Percentiles rank a stretch among this genome's conserved stretches.
Conservation (phyloP, 2,888 invertebrate species). For the Dioctria linearis region DNA sequence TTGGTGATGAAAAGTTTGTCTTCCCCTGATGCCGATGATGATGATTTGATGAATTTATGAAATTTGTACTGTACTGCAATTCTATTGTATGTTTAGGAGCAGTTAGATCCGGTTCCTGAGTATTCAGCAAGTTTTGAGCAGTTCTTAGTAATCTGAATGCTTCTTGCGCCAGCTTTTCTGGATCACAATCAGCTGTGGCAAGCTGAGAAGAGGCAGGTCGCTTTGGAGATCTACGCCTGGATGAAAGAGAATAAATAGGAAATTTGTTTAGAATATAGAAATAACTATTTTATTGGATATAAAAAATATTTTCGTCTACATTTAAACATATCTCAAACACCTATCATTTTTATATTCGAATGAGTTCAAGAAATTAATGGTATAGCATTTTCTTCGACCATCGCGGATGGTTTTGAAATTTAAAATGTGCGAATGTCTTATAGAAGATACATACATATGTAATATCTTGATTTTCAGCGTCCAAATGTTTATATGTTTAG, state of each 20-base stretch:
- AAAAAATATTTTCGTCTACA: too few relatives aligned
- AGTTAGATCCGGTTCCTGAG: slow-evolving; percentile 76
- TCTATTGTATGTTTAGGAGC: slow-evolving; percentile 57
- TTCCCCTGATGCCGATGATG: slow-evolving; percentile 28
- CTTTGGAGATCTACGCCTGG: slow-evolving; percentile 59
- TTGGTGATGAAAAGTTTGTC: slow-evolving; percentile 39
- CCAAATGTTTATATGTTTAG: too few relatives aligned
- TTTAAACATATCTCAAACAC: too few relatives aligned
- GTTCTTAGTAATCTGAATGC: slow-evolving; percentile 78
- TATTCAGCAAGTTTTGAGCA: slow-evolving; percentile 77
- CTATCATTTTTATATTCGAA: too few relatives aligned
- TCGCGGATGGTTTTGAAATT: too few relatives aligned
- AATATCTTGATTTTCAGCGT: too few relatives aligned
- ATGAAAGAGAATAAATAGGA: slow-evolving; percentile 38
- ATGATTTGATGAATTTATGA: slow-evolving; percentile 7
- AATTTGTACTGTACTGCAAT: slow-evolving; percentile 44
- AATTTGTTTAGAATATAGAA: not conserved
- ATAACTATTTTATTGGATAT: too few relatives aligned
- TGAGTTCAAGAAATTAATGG: too few relatives aligned
- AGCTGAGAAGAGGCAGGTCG: slow-evolving; percentile 49
- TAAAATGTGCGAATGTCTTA: too few relatives aligned
- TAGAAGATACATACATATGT: too few relatives aligned
- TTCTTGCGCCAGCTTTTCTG: slow-evolving; percentile 78
- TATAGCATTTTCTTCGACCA: too few relatives aligned
- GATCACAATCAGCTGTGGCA: slow-evolving; percentile 72